Evolutionary conservation across 1,140 invertebrate species (phyloP), one percentile per base, ranked within the genome.

Genomic region (Dendrolimus kikuchii): DNA sequence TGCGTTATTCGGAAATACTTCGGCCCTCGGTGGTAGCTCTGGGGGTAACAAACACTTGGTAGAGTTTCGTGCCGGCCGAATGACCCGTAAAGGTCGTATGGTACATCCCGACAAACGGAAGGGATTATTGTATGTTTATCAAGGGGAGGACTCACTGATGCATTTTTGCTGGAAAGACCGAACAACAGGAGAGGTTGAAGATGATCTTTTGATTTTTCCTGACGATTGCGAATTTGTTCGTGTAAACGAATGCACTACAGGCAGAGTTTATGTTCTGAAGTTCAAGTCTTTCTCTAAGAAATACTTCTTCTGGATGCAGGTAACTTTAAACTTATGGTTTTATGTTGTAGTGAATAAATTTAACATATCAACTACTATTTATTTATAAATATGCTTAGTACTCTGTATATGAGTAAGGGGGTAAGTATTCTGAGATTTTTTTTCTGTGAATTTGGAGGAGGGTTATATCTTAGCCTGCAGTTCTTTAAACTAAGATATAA

Each of bases 81-180:
- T 99, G 97, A 95, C 92, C 51, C 90, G 98, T 89, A 96, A 96
- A 80, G 96, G 95, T 42, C 74, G 95, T 73, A 97, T 96, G 92
- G 96, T 99, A 6, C 92, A 95, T 81, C 95, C 98, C 0, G 98
- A 99, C 78, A 97, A 96, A 62, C 92, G 97, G 65, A 99, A 99
- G 87, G 98, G 98, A 7, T 83, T 96, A 23, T 89, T 99, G 3
- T 99, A 98, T 81, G 92, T 99, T 53, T 95, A 97, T 79, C 97
- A 98, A 75, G 94, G 95, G 36, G 97, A 99, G 59, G 98, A 99
- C 87, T 95, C 95, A 0, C 88, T 99, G 36, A 98, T 98, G 93
- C 97, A 99, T 88, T 98, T 99, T 73, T 99, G 96, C 82, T 99
- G 98, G 98, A 98, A 98, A 88, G 97, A 99, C 87, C 90, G 97